Evolutionary conservation across 2,888 invertebrate genomes (phyloP).

Genomic region (Hirtodrosophila trivittata): DNA sequence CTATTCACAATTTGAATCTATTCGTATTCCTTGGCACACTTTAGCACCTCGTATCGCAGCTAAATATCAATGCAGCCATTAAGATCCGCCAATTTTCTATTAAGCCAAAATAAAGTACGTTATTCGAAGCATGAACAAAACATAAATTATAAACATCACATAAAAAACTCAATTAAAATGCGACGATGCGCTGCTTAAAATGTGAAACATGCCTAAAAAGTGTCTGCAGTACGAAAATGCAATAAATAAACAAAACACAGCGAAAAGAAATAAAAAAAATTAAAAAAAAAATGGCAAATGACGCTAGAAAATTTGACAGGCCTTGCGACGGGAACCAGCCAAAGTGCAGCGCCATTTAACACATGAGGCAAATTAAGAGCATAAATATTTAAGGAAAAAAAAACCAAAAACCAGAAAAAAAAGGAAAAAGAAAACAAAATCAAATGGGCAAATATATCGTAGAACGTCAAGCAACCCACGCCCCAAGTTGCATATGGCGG

Average conservation of each 20-base stretch:
- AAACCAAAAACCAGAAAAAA: constrained; percentile 11
- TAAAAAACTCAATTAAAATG: constrained; percentile 69
- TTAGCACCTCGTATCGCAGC: constrained; percentile 9
- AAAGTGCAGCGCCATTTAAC: constrained; percentile 73
- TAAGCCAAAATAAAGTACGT: constrained; percentile 43
- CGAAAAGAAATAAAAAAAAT: constrained; percentile 4
- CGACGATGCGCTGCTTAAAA: constrained; percentile 49
- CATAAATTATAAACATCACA: constrained; percentile 69
- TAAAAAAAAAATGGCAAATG: constrained; percentile 54
- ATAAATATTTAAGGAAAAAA: constrained; percentile 41
- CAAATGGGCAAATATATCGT: constrained; percentile 16
- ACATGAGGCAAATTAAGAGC: constrained; percentile 71
- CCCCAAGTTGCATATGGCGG: constrained; percentile 24
- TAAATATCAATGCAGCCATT: constrained; percentile 31
- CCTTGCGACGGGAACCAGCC: constrained; percentile 29
- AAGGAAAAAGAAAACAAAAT: constrained; percentile 21
- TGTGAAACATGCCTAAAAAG: constrained; percentile 56
- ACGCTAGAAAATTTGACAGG: constrained; percentile 59
- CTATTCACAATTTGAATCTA: neutral
- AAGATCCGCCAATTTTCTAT: constrained; percentile 59
- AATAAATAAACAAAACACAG: constrained; percentile 66
- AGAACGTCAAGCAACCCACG: constrained; percentile 47
- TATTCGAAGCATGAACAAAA: constrained; percentile 46
- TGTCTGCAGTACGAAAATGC: constrained; percentile 54
- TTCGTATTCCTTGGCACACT: constrained; percentile 23